Conservation (phyloP, 2,113 vertebrate species). For the Acinonyx jubatus region DNA sequence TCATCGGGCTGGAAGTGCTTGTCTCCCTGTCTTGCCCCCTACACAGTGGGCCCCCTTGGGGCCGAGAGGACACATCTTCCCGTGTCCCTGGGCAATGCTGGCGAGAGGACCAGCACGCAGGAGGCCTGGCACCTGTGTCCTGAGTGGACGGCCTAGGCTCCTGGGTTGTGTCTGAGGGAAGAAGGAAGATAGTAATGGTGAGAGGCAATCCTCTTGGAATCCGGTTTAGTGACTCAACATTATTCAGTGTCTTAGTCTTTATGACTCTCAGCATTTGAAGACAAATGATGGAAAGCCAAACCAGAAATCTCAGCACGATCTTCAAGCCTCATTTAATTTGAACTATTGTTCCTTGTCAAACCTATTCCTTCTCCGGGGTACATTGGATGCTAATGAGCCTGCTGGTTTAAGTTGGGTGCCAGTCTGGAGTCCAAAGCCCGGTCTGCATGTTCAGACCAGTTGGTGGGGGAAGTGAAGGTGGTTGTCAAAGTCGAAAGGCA, state of each 20-base stretch:
- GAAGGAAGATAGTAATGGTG: conserved; percentile 1
- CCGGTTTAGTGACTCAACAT: conserved; percentile 33
- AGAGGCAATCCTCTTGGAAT: conserved; percentile 62
- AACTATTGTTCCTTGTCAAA: conserved; percentile 38
- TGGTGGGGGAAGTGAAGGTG: conserved; percentile 22
- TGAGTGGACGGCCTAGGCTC: rapidly evolving
- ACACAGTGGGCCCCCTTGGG: too few species aligned
- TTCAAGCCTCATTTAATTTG: conserved; percentile 66
- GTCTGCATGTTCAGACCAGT: not conserved
- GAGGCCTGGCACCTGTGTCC: not conserved
- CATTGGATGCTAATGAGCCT: conserved; percentile 22
- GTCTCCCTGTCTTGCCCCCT: not conserved
- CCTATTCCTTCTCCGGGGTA: conserved; percentile 47
- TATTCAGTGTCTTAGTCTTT: conserved; percentile 61
- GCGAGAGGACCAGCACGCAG: not conserved
- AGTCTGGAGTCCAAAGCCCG: conserved; percentile 29
- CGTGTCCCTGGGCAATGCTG: not conserved
- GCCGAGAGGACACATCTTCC: not conserved
- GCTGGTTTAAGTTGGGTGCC: conserved; percentile 31
- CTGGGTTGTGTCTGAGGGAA: not conserved
- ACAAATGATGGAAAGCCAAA: conserved; percentile 70
- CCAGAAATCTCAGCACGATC: conserved; percentile 55
- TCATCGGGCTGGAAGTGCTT: not conserved
- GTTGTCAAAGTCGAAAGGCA: conserved; percentile 46
- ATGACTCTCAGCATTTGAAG: conserved; percentile 52